Evolutionary conservation across 2,888 invertebrate species (phyloP).

Genomic region (Cataglyphis rosenhaueri): DNA sequence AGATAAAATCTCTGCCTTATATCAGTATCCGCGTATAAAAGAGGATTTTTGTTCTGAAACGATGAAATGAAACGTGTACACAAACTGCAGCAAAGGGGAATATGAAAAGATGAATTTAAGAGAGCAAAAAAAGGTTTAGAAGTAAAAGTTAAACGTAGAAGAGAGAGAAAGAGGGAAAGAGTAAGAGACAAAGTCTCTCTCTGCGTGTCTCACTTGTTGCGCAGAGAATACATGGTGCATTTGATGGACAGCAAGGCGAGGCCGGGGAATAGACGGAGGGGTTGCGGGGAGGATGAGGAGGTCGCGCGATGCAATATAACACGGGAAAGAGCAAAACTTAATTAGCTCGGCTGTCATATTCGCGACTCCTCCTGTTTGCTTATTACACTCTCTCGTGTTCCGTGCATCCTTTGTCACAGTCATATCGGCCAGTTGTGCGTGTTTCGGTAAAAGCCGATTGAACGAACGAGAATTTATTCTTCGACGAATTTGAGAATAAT

Average conservation of each 20-base stretch:
- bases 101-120: neutral
- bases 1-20: neutral
- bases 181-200: slow-evolving; percentile 24
- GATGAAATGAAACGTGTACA: neutral
- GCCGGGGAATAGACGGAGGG: neutral
- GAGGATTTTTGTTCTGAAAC: neutral
- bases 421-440: slow-evolving; percentile 6
- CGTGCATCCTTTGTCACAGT: slow-evolving; percentile 53
- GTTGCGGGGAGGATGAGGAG: neutral
- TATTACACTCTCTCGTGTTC: slow-evolving; percentile 57
- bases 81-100: neutral
- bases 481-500: neutral
- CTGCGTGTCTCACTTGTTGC: slow-evolving; percentile 75
- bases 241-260: slow-evolving; percentile 45
- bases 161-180: neutral
- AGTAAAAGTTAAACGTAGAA: slow-evolving; percentile 14
- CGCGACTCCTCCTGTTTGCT: slow-evolving; percentile 64
- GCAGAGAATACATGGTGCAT: slow-evolving; percentile 39
- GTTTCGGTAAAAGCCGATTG: neutral
- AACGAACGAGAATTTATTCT: neutral
- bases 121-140: slow-evolving; percentile 5
- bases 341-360: slow-evolving; percentile 66
- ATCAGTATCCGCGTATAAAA: neutral
- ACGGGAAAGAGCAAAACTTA: slow-evolving; percentile 71
- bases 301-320: slow-evolving; percentile 56